A percentile compares a stretch with the other conserved stretches of the same genome.
phyloP scores from a whole-genome alignment of 2,888 invertebrate genomes.

The Tholera decimalis region DNA sequence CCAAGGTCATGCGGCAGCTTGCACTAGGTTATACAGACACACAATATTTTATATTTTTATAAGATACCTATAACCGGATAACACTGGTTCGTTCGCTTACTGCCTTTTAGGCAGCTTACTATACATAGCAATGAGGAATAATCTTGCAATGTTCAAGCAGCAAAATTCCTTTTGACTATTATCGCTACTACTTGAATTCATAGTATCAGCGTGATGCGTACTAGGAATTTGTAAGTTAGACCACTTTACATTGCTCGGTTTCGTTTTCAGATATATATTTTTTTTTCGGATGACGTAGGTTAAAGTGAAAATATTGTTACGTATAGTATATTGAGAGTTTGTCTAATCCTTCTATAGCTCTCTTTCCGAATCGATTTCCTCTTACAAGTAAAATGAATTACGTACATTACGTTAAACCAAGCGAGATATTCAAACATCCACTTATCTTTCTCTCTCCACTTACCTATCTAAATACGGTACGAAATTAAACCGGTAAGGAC shows the following conservation, averaged over 20 bases:
- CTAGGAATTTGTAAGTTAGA: slow-evolving; percentile 43
- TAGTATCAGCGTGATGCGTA: slow-evolving; percentile 24
- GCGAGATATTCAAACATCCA: slow-evolving; percentile 12
- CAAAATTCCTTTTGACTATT: slow-evolving; percentile 38
- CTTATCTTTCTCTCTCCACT: slow-evolving; percentile 20
- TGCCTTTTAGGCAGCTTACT: slow-evolving; percentile 31
- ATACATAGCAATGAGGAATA: slow-evolving; percentile 27
- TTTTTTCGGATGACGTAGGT: slow-evolving; percentile 11
- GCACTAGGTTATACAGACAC: slow-evolving; percentile 44
- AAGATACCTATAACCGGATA: slow-evolving; percentile 36
- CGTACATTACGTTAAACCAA: slow-evolving; percentile 5
- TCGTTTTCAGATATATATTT: slow-evolving; percentile 19
- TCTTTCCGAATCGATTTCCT: slow-evolving; percentile 3
- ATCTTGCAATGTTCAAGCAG: slow-evolving; percentile 32
- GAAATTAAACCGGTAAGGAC: slow-evolving; percentile 38
- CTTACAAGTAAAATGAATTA: slow-evolving; percentile 1
- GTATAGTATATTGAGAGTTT: not conserved
- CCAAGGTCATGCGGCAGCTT: slow-evolving; percentile 62
- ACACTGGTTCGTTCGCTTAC: slow-evolving; percentile 45
- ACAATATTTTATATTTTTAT: slow-evolving; percentile 41
- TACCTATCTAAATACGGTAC: slow-evolving; percentile 29
- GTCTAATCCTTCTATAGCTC: not conserved
- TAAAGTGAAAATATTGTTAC: slow-evolving; percentile 18
- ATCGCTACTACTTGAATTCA: slow-evolving; percentile 31
- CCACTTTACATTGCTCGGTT: slow-evolving; percentile 40